Evolutionary conservation across 2,113 vertebrate species (phyloP).

Genomic region (Scortum barcoo): DNA sequence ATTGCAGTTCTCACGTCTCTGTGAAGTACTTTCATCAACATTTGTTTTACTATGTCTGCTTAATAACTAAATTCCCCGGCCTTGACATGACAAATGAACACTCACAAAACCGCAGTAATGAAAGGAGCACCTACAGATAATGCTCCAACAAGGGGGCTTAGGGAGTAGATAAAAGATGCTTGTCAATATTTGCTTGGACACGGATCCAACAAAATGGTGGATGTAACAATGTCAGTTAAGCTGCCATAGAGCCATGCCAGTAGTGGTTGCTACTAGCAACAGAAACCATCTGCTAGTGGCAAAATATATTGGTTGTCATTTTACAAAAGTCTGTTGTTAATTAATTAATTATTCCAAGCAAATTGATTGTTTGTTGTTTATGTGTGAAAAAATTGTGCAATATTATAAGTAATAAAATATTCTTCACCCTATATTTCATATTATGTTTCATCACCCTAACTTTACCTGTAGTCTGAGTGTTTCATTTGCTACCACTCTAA

Average conservation of each 20-base stretch:
- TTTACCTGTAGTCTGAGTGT: not conserved
- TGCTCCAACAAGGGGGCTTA: not conserved
- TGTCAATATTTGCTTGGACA: slow-evolving; percentile 10
- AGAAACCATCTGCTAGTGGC: not conserved
- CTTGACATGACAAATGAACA: not conserved
- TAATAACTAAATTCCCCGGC: not conserved
- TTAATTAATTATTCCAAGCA: not conserved
- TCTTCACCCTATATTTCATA: no score
- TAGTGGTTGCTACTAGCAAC: slow-evolving; percentile 16
- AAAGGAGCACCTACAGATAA: not conserved
- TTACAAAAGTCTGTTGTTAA: not conserved
- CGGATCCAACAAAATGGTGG: slow-evolving; percentile 1
- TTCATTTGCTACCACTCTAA: not conserved
- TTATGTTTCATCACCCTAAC: no score
- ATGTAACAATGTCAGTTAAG: not conserved
- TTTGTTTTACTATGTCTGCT: slow-evolving; percentile 1
- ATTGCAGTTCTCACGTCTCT: not conserved
- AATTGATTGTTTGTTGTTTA: no score
- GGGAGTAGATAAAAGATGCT: not conserved
- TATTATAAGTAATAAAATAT: no score
- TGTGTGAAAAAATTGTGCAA: no score
- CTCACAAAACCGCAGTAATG: not conserved
- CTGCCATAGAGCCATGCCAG: not conserved
- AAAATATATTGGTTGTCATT: not conserved
- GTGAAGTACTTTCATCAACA: not conserved